Evolutionary conservation across 2,113 vertebrate species (phyloP).

Genomic region (Tragelaphus buxtoni): DNA sequence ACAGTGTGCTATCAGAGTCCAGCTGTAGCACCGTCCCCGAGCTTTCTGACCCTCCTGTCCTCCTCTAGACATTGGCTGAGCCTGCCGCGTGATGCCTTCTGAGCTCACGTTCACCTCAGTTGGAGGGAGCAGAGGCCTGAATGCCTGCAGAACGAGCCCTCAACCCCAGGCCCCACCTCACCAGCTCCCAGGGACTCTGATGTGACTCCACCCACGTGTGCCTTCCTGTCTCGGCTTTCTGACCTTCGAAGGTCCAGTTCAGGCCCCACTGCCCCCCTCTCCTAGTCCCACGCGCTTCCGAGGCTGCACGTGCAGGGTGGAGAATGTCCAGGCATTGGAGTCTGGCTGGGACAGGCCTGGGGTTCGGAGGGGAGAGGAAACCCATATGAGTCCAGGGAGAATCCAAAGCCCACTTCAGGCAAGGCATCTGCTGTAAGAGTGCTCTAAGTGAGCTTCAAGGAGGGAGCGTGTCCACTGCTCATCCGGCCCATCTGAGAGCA

Average conservation of each 20-base stretch:
- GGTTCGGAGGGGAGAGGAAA: background rate
- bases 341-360: background rate
- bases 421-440: background rate
- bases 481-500: background rate
- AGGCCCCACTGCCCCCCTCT: background rate
- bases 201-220: background rate
- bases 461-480: background rate
- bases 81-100: no score
- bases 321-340: background rate
- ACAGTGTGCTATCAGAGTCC: no score
- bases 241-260: background rate
- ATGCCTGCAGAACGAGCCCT: background rate
- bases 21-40: no score
- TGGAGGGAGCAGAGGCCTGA: background rate
- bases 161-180: background rate
- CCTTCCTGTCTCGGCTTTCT: background rate
- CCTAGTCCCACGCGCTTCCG: background rate
- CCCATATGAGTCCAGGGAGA: background rate
- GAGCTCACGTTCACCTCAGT: background rate
- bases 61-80: background rate
- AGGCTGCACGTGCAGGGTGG: background rate
- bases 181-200: background rate
- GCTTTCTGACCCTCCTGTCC: background rate
- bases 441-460: background rate
- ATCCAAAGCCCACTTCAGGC: background rate